phyloP scores from a whole-genome alignment of 2,888 invertebrate species.

The Pyrrhia umbra region DNA sequence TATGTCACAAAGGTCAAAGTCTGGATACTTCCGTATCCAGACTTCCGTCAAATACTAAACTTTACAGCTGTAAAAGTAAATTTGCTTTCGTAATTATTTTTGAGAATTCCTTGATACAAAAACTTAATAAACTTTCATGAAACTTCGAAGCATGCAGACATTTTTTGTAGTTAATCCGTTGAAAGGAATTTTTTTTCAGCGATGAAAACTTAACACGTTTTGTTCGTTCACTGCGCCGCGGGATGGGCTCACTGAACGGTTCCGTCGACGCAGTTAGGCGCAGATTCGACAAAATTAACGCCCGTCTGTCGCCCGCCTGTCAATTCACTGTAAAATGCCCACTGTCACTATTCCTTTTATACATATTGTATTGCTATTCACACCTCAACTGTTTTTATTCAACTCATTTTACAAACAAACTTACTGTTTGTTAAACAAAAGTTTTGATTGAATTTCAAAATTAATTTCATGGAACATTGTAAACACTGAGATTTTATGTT shows the following conservation, averaged over 20 bases:
- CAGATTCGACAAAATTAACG: slow-evolving; percentile 41
- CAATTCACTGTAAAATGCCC: slow-evolving; percentile 33
- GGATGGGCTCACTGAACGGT: slow-evolving; percentile 42
- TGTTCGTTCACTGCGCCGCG: slow-evolving; percentile 25
- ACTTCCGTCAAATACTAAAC: not conserved
- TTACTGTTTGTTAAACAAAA: slow-evolving; percentile 36
- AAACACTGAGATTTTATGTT: slow-evolving; percentile 29
- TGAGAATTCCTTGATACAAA: not conserved
- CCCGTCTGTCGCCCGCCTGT: slow-evolving; percentile 20
- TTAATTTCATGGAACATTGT: slow-evolving; percentile 37
- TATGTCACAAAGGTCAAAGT: too few species aligned
- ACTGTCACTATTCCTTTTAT: slow-evolving; percentile 17
- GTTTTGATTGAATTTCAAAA: slow-evolving; percentile 51
- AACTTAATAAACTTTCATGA: too few species aligned
- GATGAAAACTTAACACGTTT: slow-evolving; percentile 51
- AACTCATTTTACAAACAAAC: slow-evolving; percentile 22
- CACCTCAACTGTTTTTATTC: slow-evolving; percentile 43
- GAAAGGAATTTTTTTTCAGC: slow-evolving; percentile 22
- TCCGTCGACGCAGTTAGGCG: slow-evolving; percentile 48
- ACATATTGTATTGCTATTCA: slow-evolving; percentile 42
- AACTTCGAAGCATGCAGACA: not conserved
- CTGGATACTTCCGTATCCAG: too few species aligned
- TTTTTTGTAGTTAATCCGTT: slow-evolving; percentile 21
- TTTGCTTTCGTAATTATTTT: not conserved
- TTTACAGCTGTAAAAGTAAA: not conserved